A percentile compares a stretch with the other conserved stretches of the same genome.
Evolutionary conservation across 2,888 invertebrate species (phyloP).

Genomic region (Drosophila anomalata): DNA sequence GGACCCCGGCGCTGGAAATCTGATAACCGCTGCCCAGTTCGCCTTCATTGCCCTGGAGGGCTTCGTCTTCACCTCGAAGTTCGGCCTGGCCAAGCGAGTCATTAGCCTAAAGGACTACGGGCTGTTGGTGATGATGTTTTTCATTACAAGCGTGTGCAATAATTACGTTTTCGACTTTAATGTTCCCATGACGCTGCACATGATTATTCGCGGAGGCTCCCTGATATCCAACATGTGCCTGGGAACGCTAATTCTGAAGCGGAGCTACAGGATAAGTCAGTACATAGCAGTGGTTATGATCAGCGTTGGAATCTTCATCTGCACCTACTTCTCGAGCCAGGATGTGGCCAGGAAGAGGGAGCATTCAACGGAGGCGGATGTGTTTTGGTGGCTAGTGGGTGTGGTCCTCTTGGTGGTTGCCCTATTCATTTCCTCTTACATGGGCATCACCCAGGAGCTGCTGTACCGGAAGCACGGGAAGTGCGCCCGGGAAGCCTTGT

Average conservation of each 20-base stretch:
- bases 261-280: slow-evolving; percentile 90
- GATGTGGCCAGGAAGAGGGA: slow-evolving; percentile 19
- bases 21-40: slow-evolving; percentile 98
- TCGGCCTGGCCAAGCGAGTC: slow-evolving; percentile 90
- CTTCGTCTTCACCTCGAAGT: slow-evolving; percentile 92
- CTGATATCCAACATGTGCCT: slow-evolving; percentile 98
- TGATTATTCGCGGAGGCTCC: slow-evolving; percentile 98
- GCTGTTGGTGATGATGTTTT: slow-evolving; percentile 94
- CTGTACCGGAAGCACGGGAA: slow-evolving; percentile 93
- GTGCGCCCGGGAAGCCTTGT: slow-evolving; percentile 93
- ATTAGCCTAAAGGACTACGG: slow-evolving; percentile 92
- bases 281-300: slow-evolving; percentile 96
- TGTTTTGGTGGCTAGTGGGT: slow-evolving; percentile 87
- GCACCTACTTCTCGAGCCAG: slow-evolving; percentile 86
- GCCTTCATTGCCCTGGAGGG: slow-evolving; percentile 95
- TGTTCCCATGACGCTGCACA: slow-evolving; percentile 98
- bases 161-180: slow-evolving; percentile 98
- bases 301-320: slow-evolving; percentile 93
- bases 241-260: slow-evolving; percentile 93
- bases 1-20: slow-evolving; percentile 96
- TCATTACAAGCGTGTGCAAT: slow-evolving; percentile 94
- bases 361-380: slow-evolving; percentile 3
- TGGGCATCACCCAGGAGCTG: slow-evolving; percentile 96
- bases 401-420: slow-evolving; percentile 92
- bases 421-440: slow-evolving; percentile 94